Evolutionary conservation across 2,797 vertebrate species (phyloP), one percentile per base, ranked within the genome.

Genomic region (Pseudochirops corinnae): DNA sequence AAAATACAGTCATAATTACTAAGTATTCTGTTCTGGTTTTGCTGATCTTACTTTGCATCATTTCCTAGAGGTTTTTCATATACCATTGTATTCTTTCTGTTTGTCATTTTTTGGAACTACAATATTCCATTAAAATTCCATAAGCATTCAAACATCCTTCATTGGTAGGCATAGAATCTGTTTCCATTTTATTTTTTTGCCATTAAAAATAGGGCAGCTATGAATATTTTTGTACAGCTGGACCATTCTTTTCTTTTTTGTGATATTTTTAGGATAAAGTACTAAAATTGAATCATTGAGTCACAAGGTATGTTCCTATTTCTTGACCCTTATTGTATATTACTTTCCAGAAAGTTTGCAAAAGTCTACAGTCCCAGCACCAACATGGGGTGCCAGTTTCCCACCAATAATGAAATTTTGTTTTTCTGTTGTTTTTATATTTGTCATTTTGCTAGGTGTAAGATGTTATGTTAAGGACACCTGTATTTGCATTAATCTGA

Each of bases 181-280:
- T 21, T 46, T 82, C 33, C n/a, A n/a, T 74, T 60, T 74, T 67
- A 67, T 33, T 67, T 67, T 58, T 39, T 74, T 74, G 14, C 67
- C 67, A 82, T 39, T 82, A 82, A 82, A 62, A 82, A 82, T 82
- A 46, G 67, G 67, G 67, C 67, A 82, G 67, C n/a, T 82, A 9
- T 39, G 67, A 82, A 24, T 74, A 74, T 74, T 74, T 74, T 74
- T 74, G 62, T 3, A 6, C 16, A 74, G 67, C 67, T 82, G 18
- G 67, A n/a, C 67, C 67, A 46, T 82, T 82, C 67, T 82, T 82
- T 82, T 39, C 16, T 74, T 74, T 60, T 67, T 67, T 74, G 18
- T 74, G 67, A 74, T 74, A 74, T 82, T 82, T 62, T 82, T 82
- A 82, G 67, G 67, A 82, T 82, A 82, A 82, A 82, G 24, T 87